These are phyloP conservation scores for Beaufortia kweichowensis DNA, from an alignment of 2,113 vertebrate genomes.

Conservation along the genomic window DNA sequence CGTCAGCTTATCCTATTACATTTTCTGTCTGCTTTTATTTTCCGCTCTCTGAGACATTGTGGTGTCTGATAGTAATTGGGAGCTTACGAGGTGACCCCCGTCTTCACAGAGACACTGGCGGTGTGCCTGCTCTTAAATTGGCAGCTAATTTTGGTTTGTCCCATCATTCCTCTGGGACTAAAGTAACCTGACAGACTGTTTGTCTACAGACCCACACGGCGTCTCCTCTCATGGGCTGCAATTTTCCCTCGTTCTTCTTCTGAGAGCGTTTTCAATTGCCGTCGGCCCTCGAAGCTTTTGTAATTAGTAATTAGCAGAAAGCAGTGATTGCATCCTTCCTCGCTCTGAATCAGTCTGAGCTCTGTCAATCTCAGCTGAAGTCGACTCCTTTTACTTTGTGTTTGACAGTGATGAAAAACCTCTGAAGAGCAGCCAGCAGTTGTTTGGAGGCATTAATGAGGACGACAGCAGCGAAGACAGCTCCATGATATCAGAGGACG, in stretches of 20 bases:
- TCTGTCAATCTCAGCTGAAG: conserved; percentile 46
- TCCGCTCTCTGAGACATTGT: neutral
- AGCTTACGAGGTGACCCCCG: conserved; percentile 71
- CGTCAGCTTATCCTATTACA: conserved; percentile 13
- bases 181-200: conserved; percentile 71
- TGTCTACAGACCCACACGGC: conserved; percentile 71
- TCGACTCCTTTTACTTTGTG: conserved; percentile 40
- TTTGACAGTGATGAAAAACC: conserved; percentile 72
- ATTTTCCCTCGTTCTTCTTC: conserved; percentile 67
- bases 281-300: conserved; percentile 66
- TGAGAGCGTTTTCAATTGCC: conserved; percentile 74
- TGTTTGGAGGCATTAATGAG: conserved; percentile 52
- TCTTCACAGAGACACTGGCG: conserved; percentile 70
- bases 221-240: conserved; percentile 59
- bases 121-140: conserved; percentile 69
- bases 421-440: conserved; percentile 61
- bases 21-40: conserved; percentile 17
- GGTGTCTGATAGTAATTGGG: conserved; percentile 29
- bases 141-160: conserved; percentile 72
- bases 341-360: neutral
- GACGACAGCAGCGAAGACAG: conserved; percentile 67
- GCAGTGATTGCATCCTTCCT: conserved; percentile 57
- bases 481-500: conserved; percentile 64
- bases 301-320: conserved; percentile 69
- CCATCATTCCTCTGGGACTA: conserved; percentile 63